A percentile compares a stretch with the other conserved stretches of the same genome.
Evolutionary conservation across 2,113 vertebrate species (phyloP).

Genomic region (Archilochus colubris): DNA sequence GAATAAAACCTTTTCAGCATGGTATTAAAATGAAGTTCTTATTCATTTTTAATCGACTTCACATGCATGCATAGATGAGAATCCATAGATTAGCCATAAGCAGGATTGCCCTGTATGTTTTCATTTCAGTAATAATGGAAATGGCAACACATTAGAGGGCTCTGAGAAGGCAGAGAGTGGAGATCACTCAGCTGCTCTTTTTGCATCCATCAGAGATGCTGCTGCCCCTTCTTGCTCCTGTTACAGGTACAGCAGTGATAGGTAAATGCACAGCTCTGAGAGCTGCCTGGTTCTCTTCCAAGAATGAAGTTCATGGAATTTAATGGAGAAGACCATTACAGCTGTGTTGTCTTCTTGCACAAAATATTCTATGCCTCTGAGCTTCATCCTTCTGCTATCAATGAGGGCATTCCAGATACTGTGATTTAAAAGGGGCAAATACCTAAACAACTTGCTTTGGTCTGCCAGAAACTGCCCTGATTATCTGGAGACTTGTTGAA

Average conservation of each 20-base stretch:
- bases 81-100: not conserved
- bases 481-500: not conserved
- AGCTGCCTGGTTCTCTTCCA: not conserved
- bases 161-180: not conserved
- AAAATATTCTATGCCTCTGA: not conserved
- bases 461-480: slow-evolving; percentile 9
- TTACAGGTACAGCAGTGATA: not conserved
- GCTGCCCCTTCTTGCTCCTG: not conserved
- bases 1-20: slow-evolving; percentile 33
- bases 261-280: not conserved
- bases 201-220: not conserved
- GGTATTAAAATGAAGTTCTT: slow-evolving; percentile 28
- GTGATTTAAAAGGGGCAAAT: slow-evolving; percentile 5
- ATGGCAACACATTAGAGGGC: not conserved
- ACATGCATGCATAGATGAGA: not conserved
- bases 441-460: slow-evolving; percentile 21
- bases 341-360: not conserved
- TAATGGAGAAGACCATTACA: not conserved
- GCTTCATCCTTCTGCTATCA: not conserved
- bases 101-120: not conserved
- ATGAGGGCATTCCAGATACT: slow-evolving; percentile 3
- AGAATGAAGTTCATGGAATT: not conserved
- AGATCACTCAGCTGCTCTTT: not conserved
- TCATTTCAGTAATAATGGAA: not conserved
- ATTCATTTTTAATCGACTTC: slow-evolving; percentile 36